These are phyloP conservation scores for Sebastes flavidus DNA, from an alignment of 2,797 vertebrate species.

Conservation along the genomic window DNA sequence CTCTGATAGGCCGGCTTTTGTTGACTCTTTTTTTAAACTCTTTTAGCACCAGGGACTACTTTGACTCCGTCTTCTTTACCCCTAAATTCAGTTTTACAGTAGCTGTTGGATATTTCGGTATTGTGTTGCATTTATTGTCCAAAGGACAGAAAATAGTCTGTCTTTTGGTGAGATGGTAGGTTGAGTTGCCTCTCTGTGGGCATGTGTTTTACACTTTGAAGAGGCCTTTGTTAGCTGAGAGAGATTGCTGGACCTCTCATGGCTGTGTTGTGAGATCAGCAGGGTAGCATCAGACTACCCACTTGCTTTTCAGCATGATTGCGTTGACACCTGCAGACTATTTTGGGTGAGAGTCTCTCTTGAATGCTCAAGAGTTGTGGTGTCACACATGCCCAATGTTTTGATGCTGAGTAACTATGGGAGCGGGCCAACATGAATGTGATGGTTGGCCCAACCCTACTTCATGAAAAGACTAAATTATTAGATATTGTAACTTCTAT, in stretches of 20 bases:
- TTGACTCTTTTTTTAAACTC: slow-evolving; percentile 16
- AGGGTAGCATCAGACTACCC: background rate
- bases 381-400: background rate
- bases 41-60: slow-evolving; percentile 1
- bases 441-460: background rate
- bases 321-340: background rate
- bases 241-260: background rate
- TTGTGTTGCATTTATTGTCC: background rate
- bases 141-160: background rate
- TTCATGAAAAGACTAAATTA: background rate
- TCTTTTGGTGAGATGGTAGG: background rate
- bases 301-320: background rate
- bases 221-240: slow-evolving; percentile 4
- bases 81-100: background rate
- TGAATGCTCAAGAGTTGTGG: background rate
- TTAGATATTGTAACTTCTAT: background rate
- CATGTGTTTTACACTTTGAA: background rate
- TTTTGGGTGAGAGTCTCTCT: background rate
- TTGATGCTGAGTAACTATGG: background rate
- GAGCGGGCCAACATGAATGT: background rate
- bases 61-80: slow-evolving; percentile 4
- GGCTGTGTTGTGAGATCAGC: background rate
- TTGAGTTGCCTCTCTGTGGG: background rate
- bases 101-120: background rate
- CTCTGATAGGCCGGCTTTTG: slow-evolving; percentile 3